These are phyloP conservation scores for Oophaga sylvatica DNA, from an alignment of 2,797 vertebrate genomes.

Conservation along the genomic window DNA sequence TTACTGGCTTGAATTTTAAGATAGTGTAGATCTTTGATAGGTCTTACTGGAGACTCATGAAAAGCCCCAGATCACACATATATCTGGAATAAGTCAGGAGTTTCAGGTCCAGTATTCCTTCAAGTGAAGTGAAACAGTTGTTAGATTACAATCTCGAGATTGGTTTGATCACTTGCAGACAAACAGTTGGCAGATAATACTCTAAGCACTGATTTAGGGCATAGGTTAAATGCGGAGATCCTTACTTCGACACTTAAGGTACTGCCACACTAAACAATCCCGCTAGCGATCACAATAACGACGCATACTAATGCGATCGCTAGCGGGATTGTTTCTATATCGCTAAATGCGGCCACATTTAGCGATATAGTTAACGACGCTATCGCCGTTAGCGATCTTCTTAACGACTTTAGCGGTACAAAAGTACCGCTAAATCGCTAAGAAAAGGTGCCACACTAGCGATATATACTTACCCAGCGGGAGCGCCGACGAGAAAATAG, in stretches of 20 bases:
- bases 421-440: too few relatives aligned
- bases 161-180: background rate
- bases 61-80: background rate
- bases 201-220: slow-evolving; percentile 8
- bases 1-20: background rate
- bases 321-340: too few relatives aligned
- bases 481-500: too few relatives aligned
- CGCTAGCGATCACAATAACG: too few relatives aligned
- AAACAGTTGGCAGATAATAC: background rate
- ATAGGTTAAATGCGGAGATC: slow-evolving; percentile 4
- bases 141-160: background rate
- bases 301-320: too few relatives aligned
- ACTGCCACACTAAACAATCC: too few relatives aligned
- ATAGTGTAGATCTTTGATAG: background rate
- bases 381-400: too few relatives aligned
- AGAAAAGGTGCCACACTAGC: too few relatives aligned
- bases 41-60: slow-evolving; percentile 19
- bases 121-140: background rate
- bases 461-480: too few relatives aligned
- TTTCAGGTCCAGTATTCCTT: background rate
- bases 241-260: background rate
- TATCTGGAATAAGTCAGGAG: background rate
- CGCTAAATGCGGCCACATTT: too few relatives aligned
- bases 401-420: too few relatives aligned
- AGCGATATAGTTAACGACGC: too few relatives aligned